Conservation (phyloP, 2,888 invertebrate species). For the Ectropis crepuscularia region DNA sequence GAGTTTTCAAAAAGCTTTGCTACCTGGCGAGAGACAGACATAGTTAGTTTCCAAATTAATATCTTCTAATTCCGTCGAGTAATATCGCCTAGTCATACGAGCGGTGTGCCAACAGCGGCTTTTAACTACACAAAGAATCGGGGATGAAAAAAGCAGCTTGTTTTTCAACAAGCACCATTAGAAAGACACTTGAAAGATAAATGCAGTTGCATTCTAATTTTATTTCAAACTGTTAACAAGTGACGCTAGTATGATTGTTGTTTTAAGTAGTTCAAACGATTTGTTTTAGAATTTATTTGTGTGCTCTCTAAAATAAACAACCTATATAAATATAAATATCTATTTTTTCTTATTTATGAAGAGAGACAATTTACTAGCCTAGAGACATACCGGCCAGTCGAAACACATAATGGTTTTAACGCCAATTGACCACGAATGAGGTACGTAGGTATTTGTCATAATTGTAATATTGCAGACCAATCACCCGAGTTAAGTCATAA, state of each 20-base stretch:
- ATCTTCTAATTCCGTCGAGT: slow-evolving; percentile 68
- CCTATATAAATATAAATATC: too few relatives aligned
- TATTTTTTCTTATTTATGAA: too few relatives aligned
- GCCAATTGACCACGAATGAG: too few relatives aligned
- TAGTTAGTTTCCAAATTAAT: slow-evolving; percentile 75
- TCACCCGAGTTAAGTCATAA: too few relatives aligned
- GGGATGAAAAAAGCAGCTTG: slow-evolving; percentile 59
- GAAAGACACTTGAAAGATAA: slow-evolving; percentile 77
- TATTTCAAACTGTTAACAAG: slow-evolving; percentile 31
- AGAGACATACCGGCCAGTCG: too few relatives aligned
- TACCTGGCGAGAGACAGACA: slow-evolving; percentile 65
- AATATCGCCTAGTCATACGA: slow-evolving; percentile 76
- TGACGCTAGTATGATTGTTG: slow-evolving; percentile 3
- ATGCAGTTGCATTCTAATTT: slow-evolving; percentile 54
- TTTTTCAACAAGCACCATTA: slow-evolving; percentile 77
- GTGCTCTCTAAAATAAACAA: too few relatives aligned
- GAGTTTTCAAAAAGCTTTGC: slow-evolving; percentile 53
- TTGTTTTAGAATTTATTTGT: not conserved
- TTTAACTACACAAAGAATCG: slow-evolving; percentile 58
- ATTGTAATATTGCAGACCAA: too few relatives aligned
- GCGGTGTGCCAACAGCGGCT: slow-evolving; percentile 71
- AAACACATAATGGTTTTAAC: too few relatives aligned
- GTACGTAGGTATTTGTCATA: too few relatives aligned
- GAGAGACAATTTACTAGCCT: too few relatives aligned
- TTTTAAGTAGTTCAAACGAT: not conserved